phyloP scores from a whole-genome alignment of 2,888 invertebrate genomes.

The Leucophenga montana region DNA sequence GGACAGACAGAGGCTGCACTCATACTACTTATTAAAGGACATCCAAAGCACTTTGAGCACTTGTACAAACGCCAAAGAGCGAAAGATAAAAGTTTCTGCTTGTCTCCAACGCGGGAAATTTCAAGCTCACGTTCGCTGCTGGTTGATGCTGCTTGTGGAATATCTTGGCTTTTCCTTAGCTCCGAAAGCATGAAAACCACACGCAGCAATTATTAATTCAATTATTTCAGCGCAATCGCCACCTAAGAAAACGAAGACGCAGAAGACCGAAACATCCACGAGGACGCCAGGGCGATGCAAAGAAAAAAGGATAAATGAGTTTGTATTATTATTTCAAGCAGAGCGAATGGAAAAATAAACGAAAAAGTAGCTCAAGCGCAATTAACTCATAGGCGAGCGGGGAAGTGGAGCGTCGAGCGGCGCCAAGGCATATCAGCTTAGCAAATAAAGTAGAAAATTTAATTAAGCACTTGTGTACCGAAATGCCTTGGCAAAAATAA shows the following conservation, averaged over 20 bases:
- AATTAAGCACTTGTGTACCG: constrained; percentile 50
- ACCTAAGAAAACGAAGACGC: constrained; percentile 37
- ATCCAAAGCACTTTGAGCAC: neutral
- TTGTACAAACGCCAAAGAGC: constrained; percentile 23
- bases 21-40: neutral
- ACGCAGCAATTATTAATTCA: constrained; percentile 72
- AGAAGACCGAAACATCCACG: constrained; percentile 14
- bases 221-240: constrained; percentile 70
- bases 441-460: constrained; percentile 63
- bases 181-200: constrained; percentile 70
- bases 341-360: constrained; percentile 45
- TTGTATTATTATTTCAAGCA: constrained; percentile 43
- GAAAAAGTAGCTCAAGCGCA: constrained; percentile 62
- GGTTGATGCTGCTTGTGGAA: constrained; percentile 23
- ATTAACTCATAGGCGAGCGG: constrained; percentile 53
- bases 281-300: constrained; percentile 22
- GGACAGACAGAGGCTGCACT: neutral
- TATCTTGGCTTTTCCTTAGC: constrained; percentile 58
- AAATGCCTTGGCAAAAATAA: constrained; percentile 29
- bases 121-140: constrained; percentile 36
- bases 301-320: constrained; percentile 58
- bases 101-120: constrained; percentile 44
- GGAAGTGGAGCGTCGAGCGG: constrained; percentile 12
- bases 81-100: constrained; percentile 60
- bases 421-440: constrained; percentile 1